Percentiles rank a stretch among this genome's conserved stretches.
phyloP scores from a whole-genome alignment of 1,140 invertebrate species.

The Neuroterus valhalla region DNA sequence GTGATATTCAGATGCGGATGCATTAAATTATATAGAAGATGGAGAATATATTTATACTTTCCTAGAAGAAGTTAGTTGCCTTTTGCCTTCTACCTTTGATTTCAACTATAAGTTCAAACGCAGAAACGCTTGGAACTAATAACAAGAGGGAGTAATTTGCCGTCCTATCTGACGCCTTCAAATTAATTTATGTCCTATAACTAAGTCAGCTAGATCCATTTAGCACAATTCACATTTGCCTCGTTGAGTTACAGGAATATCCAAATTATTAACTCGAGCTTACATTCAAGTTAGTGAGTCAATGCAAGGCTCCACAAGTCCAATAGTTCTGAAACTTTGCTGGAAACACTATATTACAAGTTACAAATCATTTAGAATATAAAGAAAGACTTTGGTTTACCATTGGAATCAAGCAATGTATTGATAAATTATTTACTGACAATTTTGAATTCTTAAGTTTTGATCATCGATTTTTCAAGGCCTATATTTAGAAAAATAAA shows the following conservation, averaged over 20 bases:
- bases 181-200: constrained; percentile 21
- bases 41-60: background rate
- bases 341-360: background rate
- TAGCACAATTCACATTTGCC: background rate
- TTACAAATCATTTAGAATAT: too few species aligned
- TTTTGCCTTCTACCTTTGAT: constrained; percentile 8
- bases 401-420: too few species aligned
- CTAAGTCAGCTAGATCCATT: constrained; percentile 5
- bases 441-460: too few species aligned
- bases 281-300: background rate
- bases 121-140: background rate
- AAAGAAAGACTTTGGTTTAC: too few species aligned
- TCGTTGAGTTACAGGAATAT: background rate
- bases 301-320: background rate
- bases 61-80: background rate
- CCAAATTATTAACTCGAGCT: background rate
- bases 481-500: too few species aligned
- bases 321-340: background rate
- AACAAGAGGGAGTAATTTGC: background rate
- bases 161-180: background rate
- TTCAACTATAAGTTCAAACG: background rate
- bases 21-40: background rate
- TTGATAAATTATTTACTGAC: too few species aligned
- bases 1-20: background rate
- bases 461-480: too few species aligned